A percentile compares a stretch with the other conserved stretches of the same genome.
phyloP scores from a whole-genome alignment of 2,113 vertebrate genomes.

The Silurus asotus region DNA sequence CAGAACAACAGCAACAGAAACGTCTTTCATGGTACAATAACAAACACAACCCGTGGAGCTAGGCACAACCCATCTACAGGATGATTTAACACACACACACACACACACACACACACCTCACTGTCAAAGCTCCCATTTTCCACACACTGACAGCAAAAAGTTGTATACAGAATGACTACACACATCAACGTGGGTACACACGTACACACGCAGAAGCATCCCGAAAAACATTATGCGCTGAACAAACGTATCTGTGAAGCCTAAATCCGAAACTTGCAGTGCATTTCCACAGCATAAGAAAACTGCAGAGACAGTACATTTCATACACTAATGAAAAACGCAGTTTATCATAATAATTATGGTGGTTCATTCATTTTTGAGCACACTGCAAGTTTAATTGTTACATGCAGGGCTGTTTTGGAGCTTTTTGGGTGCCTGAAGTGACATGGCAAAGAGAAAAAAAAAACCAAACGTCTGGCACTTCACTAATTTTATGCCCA shows the following conservation, averaged over 20 bases:
- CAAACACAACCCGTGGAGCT: slow-evolving; percentile 35
- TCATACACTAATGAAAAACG: slow-evolving; percentile 13
- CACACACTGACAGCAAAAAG: slow-evolving; percentile 5
- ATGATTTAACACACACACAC: slow-evolving; percentile 30
- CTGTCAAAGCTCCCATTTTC: slow-evolving; percentile 47
- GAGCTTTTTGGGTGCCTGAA: not conserved
- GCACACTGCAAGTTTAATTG: not conserved
- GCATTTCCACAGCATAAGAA: slow-evolving; percentile 13
- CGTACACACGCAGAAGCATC: not conserved
- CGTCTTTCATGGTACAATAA: slow-evolving; percentile 47
- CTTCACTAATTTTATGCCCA: not conserved
- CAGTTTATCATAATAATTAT: slow-evolving; percentile 17
- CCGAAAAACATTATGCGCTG: slow-evolving; percentile 2
- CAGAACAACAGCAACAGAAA: slow-evolving; percentile 46
- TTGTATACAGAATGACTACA: slow-evolving; percentile 14
- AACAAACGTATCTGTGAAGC: slow-evolving; percentile 30
- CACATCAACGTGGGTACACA: not conserved
- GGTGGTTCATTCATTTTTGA: not conserved
- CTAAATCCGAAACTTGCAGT: not conserved
- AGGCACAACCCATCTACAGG: slow-evolving; percentile 48
- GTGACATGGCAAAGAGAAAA: not conserved
- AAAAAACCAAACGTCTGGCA: not conserved
- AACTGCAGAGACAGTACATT: slow-evolving; percentile 16
- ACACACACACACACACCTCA: slow-evolving; percentile 20
- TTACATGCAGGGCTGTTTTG: not conserved